phyloP scores from a whole-genome alignment of 2,888 invertebrate genomes.

The Stenolophus ochropezus region DNA sequence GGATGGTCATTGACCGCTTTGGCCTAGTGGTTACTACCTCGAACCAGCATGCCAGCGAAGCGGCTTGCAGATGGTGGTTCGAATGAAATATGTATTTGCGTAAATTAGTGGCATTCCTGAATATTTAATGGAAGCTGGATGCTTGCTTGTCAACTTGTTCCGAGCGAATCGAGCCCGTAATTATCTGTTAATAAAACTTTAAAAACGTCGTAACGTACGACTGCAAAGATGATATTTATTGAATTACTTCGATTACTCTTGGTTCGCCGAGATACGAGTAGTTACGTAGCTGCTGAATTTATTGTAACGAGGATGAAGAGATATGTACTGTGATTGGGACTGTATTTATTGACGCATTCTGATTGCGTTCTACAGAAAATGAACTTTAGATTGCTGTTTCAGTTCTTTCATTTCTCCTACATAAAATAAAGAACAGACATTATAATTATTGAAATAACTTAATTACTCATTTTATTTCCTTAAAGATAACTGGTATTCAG shows the following conservation, averaged over 20 bases:
- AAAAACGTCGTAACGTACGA: slow-evolving; percentile 13
- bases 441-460: neutral
- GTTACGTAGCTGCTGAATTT: slow-evolving; percentile 6
- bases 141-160: slow-evolving; percentile 4
- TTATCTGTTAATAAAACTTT: slow-evolving; percentile 22
- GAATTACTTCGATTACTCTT: slow-evolving; percentile 6
- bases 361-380: neutral
- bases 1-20: slow-evolving; percentile 70
- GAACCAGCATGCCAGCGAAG: slow-evolving; percentile 52
- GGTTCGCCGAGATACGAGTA: slow-evolving; percentile 20
- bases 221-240: slow-evolving; percentile 23
- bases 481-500: no score
- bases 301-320: slow-evolving; percentile 15
- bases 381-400: neutral
- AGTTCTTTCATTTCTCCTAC: neutral
- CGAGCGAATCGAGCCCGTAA: neutral
- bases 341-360: slow-evolving; percentile 3
- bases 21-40: slow-evolving; percentile 67
- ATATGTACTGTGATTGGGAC: slow-evolving; percentile 11
- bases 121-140: slow-evolving; percentile 45
- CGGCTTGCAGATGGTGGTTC: slow-evolving; percentile 55
- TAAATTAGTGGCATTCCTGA: slow-evolving; percentile 58
- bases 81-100: slow-evolving; percentile 58
- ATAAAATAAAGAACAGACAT: neutral
- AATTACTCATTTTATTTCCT: no score